These are phyloP conservation scores for Athene noctua DNA, from an alignment of 2,113 vertebrate species.

Conservation along the genomic window DNA sequence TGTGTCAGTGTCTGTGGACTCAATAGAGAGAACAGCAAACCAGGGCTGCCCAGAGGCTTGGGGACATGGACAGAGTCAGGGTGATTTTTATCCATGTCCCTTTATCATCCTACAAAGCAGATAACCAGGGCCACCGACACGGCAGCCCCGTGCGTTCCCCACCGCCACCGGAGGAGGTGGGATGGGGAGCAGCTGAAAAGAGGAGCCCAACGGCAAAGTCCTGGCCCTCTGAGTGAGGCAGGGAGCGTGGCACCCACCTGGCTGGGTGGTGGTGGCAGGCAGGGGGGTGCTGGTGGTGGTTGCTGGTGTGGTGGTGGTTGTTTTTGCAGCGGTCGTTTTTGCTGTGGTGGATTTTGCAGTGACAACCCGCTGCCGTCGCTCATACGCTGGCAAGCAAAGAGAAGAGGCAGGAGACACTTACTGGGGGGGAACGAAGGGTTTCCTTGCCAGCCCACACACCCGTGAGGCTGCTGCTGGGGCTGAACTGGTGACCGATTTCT, in stretches of 20 bases:
- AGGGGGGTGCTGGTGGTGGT: background rate
- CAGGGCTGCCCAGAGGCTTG: background rate
- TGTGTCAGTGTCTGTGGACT: background rate
- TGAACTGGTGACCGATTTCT: slow-evolving; percentile 1
- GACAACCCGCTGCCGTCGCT: slow-evolving; percentile 26
- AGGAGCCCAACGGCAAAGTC: background rate
- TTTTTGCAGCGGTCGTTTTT: background rate
- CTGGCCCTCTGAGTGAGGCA: background rate
- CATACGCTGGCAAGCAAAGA: slow-evolving; percentile 24
- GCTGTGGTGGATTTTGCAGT: background rate
- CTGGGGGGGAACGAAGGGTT: background rate
- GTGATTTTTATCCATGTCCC: slow-evolving; percentile 60
- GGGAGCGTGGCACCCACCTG: slow-evolving; percentile 68
- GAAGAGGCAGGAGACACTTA: background rate
- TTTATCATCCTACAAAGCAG: background rate
- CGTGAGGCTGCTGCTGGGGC: background rate
- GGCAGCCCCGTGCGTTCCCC: background rate
- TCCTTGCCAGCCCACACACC: background rate
- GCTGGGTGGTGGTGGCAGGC: slow-evolving; percentile 28
- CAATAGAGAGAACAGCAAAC: background rate
- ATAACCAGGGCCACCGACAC: background rate
- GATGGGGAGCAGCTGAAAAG: background rate
- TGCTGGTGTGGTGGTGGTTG: background rate
- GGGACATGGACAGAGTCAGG: background rate
- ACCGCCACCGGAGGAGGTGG: fast-evolving